phyloP scores from a whole-genome alignment of 1,140 invertebrate genomes.

The Homarus americanus region DNA sequence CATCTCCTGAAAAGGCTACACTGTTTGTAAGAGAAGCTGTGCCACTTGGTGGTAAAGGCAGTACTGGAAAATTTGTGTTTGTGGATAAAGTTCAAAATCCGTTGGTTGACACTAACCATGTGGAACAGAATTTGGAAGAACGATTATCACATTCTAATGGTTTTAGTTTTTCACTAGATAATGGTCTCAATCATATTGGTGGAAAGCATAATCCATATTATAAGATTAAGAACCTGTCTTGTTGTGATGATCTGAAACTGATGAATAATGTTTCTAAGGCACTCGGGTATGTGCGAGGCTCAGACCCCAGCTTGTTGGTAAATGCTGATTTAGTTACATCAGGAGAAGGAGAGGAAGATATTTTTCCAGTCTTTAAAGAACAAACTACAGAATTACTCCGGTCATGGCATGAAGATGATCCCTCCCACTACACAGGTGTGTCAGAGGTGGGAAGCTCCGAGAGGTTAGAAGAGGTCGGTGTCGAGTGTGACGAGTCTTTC shows the following conservation, averaged over 20 bases:
- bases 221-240: constrained; percentile 52
- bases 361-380: constrained; percentile 58
- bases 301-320: constrained; percentile 56
- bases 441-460: constrained; percentile 35
- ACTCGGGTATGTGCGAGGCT: constrained; percentile 27
- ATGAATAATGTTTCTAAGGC: constrained; percentile 48
- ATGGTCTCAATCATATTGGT: constrained; percentile 67
- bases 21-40: constrained; percentile 51
- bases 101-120: constrained; percentile 21
- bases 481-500: constrained; percentile 53
- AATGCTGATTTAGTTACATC: constrained; percentile 21
- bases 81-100: constrained; percentile 37
- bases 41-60: constrained; percentile 15
- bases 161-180: constrained; percentile 68
- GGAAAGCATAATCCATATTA: constrained; percentile 41
- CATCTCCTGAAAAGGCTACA: constrained; percentile 31
- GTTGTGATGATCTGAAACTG: constrained; percentile 62
- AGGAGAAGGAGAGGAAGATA: constrained; percentile 43
- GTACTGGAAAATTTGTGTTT: constrained; percentile 61
- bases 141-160: constrained; percentile 48
- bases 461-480: constrained; percentile 53
- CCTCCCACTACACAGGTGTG: constrained; percentile 54
- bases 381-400: constrained; percentile 62
- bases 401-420: constrained; percentile 68
- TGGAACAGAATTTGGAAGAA: constrained; percentile 33